These are phyloP conservation scores for Tiaroga cobitis DNA, from an alignment of 2,797 vertebrate genomes.

Conservation along the genomic window DNA sequence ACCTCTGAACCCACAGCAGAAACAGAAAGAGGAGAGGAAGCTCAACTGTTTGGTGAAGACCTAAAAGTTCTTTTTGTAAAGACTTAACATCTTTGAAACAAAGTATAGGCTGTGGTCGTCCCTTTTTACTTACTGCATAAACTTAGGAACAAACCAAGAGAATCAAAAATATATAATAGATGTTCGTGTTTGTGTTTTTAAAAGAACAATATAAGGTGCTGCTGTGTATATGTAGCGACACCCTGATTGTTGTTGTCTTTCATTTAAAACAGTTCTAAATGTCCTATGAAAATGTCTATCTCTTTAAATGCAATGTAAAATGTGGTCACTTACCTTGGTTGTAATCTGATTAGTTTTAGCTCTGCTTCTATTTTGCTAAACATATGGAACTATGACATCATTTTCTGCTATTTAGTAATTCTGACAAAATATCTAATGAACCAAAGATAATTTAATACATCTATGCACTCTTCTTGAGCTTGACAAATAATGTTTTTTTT, in stretches of 20 bases:
- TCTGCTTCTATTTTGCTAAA: constrained; percentile 6
- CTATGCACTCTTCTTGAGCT: background rate
- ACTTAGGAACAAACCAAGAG: constrained; percentile 4
- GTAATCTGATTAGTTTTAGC: constrained; percentile 26
- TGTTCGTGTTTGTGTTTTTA: constrained; percentile 8
- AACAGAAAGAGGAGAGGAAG: background rate
- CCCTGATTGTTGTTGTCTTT: constrained; percentile 17
- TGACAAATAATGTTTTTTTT: background rate
- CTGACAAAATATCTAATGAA: constrained; percentile 3
- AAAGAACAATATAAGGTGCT: constrained; percentile 29
- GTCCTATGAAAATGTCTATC: background rate
- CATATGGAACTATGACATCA: background rate
- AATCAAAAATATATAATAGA: constrained; percentile 9
- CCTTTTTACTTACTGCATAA: constrained; percentile 10
- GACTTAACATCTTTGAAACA: constrained; percentile 13
- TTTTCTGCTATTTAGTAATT: constrained; percentile 18
- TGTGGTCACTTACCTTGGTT: background rate
- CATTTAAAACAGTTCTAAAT: background rate
- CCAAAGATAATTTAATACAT: constrained; percentile 2
- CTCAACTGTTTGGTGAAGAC: background rate
- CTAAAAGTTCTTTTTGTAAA: constrained; percentile 19
- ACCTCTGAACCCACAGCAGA: background rate
- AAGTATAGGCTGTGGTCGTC: background rate
- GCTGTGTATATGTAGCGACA: constrained; percentile 19
- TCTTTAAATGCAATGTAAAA: background rate